Conservation (phyloP, 2,888 invertebrate genomes). For the Xanthia togata region DNA sequence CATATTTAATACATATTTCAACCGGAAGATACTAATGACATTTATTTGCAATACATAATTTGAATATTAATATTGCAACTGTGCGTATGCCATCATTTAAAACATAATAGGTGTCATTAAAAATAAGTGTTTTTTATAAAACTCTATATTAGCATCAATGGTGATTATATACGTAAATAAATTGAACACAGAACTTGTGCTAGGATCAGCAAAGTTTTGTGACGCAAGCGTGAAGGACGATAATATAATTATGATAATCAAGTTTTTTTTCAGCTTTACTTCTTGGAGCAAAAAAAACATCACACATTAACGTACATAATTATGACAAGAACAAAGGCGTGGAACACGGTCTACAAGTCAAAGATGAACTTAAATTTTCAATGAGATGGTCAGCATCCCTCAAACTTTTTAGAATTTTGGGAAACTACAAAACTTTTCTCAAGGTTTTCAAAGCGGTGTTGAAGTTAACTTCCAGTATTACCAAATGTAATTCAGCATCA, state of each 20-base stretch:
- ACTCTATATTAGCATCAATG: not conserved
- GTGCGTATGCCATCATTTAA: slow-evolving; percentile 2
- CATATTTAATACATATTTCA: slow-evolving; percentile 30
- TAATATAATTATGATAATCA: slow-evolving; percentile 1
- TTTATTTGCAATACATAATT: slow-evolving; percentile 24
- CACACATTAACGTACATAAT: not conserved
- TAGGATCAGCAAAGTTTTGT: not conserved
- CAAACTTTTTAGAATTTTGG: not conserved
- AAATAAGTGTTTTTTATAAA: slow-evolving; percentile 17
- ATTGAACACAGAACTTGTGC: not conserved
- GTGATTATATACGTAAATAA: not conserved
- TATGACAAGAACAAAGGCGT: not conserved
- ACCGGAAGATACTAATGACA: slow-evolving; percentile 36
- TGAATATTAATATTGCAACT: slow-evolving; percentile 14
- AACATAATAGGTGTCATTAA: slow-evolving; percentile 10
- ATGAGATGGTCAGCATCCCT: not conserved
- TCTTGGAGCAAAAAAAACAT: not conserved
- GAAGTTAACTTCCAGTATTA: not conserved
- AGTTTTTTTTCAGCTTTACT: not conserved
- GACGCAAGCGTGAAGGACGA: slow-evolving; percentile 31
- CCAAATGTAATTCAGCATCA: not conserved
- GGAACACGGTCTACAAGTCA: not conserved
- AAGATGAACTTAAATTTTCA: not conserved
- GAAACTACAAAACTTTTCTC: not conserved
- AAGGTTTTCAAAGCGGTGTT: not conserved